Evolutionary conservation across 2,113 vertebrate species (phyloP), one percentile per base, ranked within the genome.

Genomic region (Campylomormyrus tamandua): DNA sequence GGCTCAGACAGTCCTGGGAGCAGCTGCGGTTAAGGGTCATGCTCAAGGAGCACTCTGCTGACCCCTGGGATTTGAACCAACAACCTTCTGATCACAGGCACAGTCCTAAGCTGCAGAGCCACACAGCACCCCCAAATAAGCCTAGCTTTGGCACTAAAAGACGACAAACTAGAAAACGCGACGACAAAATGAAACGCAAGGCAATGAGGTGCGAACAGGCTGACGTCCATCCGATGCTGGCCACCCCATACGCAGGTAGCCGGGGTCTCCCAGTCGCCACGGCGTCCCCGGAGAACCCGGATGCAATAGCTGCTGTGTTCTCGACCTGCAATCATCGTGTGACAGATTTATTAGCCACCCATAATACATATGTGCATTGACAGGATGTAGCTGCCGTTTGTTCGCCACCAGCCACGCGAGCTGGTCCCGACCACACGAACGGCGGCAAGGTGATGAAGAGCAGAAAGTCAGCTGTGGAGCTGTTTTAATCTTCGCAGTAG

Each of bases 391-490:
- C 49, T 39, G 84, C 48, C 11, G 39, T 87, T 84, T 13, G 11
- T 31, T 84, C 19, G 7, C 88, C 70, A 5, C 24, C 17, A 19
- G 74, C 83, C 83, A 74, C 52, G 89, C 62, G 52, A 90, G 53
- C 85, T 17, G 53, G 46, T 39, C 53, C 85, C 52, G 74, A 70
- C n/a, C 87, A 46, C 87, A 70, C 3, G 13, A 31, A 35, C 46
- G 19, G 80, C 27, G 77, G 52, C 35, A 48, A 48, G 87, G 48
- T 21, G 53, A 31, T 84, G 90, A 91, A 35, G 89, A 35, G 80
- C 53, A 87, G 62, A 88, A 88, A 90, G n/a, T 89, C 70, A 53
- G 84, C 58, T 6, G 21, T 42, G 10, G 84, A 91, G 45, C 83
- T 50, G 66, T 49, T 91, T 88, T 88, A 45, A 87, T 83, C 89